Percentiles rank a stretch among this genome's conserved stretches.
Evolutionary conservation across 2,113 vertebrate genomes (phyloP).

Genomic region (Anser cygnoides): DNA sequence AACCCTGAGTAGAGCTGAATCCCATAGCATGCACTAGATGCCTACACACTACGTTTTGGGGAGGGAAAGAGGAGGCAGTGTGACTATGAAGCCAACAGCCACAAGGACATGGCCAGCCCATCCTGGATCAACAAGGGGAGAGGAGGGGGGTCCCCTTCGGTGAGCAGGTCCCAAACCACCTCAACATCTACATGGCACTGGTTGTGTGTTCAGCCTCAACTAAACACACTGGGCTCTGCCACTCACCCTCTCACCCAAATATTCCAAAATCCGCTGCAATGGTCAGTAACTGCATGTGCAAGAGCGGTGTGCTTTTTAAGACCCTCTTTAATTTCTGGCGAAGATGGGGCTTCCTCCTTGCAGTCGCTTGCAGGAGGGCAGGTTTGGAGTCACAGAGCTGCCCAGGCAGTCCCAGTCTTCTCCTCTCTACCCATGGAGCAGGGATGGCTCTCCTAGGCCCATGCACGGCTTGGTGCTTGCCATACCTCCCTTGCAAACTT

Average conservation of each 20-base stretch:
- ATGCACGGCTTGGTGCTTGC: rapidly evolving
- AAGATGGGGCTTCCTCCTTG: not conserved
- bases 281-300: rapidly evolving
- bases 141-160: rapidly evolving
- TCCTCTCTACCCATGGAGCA: rapidly evolving
- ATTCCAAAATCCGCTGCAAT: rapidly evolving
- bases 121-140: rapidly evolving
- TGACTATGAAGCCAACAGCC: not conserved
- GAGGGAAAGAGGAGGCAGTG: not conserved
- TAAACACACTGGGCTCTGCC: rapidly evolving
- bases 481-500: not conserved
- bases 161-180: not conserved
- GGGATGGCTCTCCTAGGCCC: not conserved
- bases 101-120: rapidly evolving
- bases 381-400: not conserved
- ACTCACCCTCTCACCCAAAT: rapidly evolving
- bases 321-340: not conserved
- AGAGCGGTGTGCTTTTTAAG: rapidly evolving
- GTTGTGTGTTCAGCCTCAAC: not conserved
- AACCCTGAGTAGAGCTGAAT: not conserved
- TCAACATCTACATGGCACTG: rapidly evolving
- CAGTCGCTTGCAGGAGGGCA: not conserved
- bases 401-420: not conserved
- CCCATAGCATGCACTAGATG: not conserved
- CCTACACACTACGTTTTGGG: not conserved